Percentiles rank a stretch among this genome's conserved stretches.
Conservation (phyloP, 2,113 vertebrate species). For the Stigmatopora argus region DNA sequence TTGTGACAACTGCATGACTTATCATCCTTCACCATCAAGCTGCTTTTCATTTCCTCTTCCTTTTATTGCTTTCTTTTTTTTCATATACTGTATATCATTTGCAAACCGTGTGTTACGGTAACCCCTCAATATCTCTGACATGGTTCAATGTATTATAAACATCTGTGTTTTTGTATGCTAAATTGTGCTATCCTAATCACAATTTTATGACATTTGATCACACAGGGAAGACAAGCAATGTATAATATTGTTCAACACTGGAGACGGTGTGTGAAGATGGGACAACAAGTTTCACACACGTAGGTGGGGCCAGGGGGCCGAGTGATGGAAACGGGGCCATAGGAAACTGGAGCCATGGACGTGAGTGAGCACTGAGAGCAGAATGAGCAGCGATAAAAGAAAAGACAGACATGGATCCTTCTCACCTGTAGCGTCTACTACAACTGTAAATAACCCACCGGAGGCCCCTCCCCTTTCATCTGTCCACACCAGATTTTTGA, state of each 20-base stretch:
- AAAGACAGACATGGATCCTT: conserved; percentile 38
- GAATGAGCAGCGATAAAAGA: conserved; percentile 27
- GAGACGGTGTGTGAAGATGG: conserved; percentile 4
- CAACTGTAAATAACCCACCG: conserved; percentile 13
- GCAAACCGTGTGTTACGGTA: conserved; percentile 20
- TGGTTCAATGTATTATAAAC: not conserved
- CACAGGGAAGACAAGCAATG: not conserved
- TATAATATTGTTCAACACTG: not conserved
- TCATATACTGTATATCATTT: conserved; percentile 16
- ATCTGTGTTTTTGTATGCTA: not conserved
- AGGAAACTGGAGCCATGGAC: conserved; percentile 58
- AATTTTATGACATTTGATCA: conserved; percentile 3
- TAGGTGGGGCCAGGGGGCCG: conserved; percentile 33
- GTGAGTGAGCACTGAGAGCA: conserved; percentile 32
- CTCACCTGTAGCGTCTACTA: conserved; percentile 34
- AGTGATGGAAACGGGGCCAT: conserved; percentile 45
- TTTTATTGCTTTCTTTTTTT: conserved; percentile 53
- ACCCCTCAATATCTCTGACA: conserved; percentile 19
- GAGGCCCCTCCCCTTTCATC: not conserved
- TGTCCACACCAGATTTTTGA: conserved; percentile 31
- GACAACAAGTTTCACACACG: conserved; percentile 45
- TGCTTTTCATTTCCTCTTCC: conserved; percentile 63
- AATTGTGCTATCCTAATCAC: not conserved
- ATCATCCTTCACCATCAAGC: conserved; percentile 47
- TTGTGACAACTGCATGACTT: conserved; percentile 39